Conservation (phyloP, 2,113 vertebrate species). For the Ahaetulla prasina region DNA sequence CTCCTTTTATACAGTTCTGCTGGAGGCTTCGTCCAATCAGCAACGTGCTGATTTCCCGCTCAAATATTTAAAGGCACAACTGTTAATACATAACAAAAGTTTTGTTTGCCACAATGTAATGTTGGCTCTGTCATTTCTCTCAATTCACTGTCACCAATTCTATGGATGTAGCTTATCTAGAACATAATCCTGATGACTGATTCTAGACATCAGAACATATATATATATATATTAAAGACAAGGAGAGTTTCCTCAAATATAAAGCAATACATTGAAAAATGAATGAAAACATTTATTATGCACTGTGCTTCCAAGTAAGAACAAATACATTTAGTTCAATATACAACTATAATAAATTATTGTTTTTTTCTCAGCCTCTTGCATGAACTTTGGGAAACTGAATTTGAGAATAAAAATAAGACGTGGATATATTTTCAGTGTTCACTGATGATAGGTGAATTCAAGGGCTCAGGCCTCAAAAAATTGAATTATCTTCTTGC, state of each 20-base stretch:
- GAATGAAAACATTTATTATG: neutral
- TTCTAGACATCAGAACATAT: neutral
- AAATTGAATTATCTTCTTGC: neutral
- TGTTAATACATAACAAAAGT: too few relatives aligned
- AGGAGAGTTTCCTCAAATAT: neutral
- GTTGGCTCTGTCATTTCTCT: neutral
- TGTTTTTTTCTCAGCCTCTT: neutral
- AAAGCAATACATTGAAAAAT: too few relatives aligned
- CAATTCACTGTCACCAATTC: neutral
- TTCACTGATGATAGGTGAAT: neutral
- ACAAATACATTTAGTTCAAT: neutral
- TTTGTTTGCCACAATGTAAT: neutral
- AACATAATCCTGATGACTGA: neutral
- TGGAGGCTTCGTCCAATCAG: too few relatives aligned
- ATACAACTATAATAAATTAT: neutral
- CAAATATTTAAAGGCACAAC: too few relatives aligned
- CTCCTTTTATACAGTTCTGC: too few relatives aligned
- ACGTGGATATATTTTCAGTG: neutral
- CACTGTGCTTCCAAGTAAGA: neutral
- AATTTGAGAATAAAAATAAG: neutral
- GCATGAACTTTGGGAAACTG: neutral
- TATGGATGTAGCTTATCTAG: neutral
- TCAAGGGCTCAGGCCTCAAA: neutral
- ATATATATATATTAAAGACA: neutral
- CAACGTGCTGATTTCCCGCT: too few relatives aligned